Conservation (phyloP, 30 jellyfish, hydroid and myxozoan species). For the Rhopilema esculentum region DNA sequence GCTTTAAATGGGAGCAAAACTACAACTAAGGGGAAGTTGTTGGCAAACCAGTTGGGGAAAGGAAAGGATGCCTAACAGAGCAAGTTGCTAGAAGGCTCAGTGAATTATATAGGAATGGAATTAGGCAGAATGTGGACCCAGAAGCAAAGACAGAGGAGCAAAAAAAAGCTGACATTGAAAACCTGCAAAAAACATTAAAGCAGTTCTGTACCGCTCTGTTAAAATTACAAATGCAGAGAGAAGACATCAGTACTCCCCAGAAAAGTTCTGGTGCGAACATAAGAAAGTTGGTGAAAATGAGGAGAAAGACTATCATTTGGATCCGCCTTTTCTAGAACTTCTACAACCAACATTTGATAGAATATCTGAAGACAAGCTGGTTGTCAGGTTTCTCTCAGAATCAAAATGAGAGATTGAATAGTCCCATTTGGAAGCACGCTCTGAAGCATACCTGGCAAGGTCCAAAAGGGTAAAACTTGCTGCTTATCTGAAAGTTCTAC, state of each 20-base stretch:
- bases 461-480: too few species aligned
- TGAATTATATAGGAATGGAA: constrained; percentile 1
- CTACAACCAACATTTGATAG: constrained; percentile 1
- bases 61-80: constrained; percentile 21
- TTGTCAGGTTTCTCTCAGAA: constrained; percentile 29
- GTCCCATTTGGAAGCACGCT: constrained; percentile 29
- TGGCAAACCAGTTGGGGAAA: constrained; percentile 46
- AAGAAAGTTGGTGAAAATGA: not conserved
- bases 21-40: constrained; percentile 35
- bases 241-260: constrained; percentile 18
- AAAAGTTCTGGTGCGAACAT: constrained; percentile 1
- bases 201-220: constrained; percentile 22
- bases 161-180: constrained; percentile 13
- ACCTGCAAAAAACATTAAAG: constrained; percentile 10
- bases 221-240: constrained; percentile 6
- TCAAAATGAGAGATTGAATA: constrained; percentile 34
- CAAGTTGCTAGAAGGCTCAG: constrained; percentile 16
- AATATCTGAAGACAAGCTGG: constrained; percentile 24
- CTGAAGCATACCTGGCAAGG: too few species aligned
- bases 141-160: constrained; percentile 24
- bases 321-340: constrained; percentile 16
- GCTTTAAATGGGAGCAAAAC: constrained; percentile 7
- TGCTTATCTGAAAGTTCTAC: too few species aligned
- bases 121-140: constrained; percentile 33
- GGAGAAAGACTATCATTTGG: constrained; percentile 14